A percentile compares a stretch with the other conserved stretches of the same genome.
Conservation (phyloP, 2,888 invertebrate genomes). For the Hypolimnas misippus region DNA sequence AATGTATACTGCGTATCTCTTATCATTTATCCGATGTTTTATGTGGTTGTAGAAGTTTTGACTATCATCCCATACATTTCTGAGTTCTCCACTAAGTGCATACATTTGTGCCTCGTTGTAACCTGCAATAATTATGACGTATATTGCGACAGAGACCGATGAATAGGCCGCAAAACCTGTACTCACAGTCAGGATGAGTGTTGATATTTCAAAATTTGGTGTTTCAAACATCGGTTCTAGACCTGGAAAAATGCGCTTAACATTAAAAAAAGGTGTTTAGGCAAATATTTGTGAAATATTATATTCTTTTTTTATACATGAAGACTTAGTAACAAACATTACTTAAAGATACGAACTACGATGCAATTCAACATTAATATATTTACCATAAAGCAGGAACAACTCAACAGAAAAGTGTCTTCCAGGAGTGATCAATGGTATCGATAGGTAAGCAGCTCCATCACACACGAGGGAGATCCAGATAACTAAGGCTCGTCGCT, state of each 20-base stretch:
- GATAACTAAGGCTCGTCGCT: conserved; percentile 55
- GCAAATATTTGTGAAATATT: too few species aligned
- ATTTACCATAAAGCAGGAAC: conserved; percentile 50
- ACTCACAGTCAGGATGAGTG: conserved; percentile 39
- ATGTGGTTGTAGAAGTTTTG: too few species aligned
- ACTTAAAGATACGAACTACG: too few species aligned
- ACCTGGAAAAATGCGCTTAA: too few species aligned
- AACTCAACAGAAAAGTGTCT: conserved; percentile 52
- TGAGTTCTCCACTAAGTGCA: conserved; percentile 57
- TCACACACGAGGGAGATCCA: conserved; percentile 57
- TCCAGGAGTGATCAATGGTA: conserved; percentile 52
- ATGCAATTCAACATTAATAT: background rate
- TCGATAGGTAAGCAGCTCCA: conserved; percentile 49
- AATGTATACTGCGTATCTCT: too few species aligned
- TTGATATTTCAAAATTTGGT: conserved; percentile 61
- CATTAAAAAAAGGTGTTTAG: too few species aligned
- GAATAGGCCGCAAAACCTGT: conserved; percentile 50
- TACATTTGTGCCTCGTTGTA: conserved; percentile 62
- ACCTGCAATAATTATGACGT: conserved; percentile 56
- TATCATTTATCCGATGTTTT: too few species aligned
- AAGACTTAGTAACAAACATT: too few species aligned
- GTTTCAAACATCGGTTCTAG: conserved; percentile 59
- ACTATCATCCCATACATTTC: conserved; percentile 55
- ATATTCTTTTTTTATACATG: too few species aligned
- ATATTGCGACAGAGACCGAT: conserved; percentile 52